Evolutionary conservation across 1,140 invertebrate species (phyloP).

Genomic region (Ceratitis capitata): DNA sequence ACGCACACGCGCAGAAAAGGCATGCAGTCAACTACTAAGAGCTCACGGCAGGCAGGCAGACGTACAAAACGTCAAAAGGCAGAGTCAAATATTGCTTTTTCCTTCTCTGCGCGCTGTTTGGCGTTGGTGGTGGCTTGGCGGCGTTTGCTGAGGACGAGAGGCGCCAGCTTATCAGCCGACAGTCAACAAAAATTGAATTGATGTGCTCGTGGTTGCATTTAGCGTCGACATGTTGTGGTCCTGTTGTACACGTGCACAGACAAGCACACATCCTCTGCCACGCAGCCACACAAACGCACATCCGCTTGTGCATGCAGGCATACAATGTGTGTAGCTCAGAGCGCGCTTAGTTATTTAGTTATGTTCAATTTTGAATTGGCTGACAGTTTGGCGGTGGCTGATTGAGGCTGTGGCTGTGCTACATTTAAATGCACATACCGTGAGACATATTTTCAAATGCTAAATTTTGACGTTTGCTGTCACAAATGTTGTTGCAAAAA

Average conservation of each 20-base stretch:
- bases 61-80: not conserved
- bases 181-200: constrained; percentile 14
- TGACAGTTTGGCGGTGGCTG: not conserved
- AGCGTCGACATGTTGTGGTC: constrained; percentile 2
- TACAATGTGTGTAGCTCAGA: not conserved
- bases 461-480: not conserved
- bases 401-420: too few relatives aligned
- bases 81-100: too few relatives aligned
- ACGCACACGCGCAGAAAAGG: not conserved
- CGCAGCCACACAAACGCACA: not conserved
- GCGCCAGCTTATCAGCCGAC: not conserved
- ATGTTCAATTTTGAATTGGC: constrained; percentile 15
- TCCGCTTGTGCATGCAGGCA: not conserved
- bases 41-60: not conserved
- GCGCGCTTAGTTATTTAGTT: not conserved
- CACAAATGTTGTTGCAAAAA: not conserved
- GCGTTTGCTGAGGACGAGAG: not conserved
- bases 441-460: not conserved
- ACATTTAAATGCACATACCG: not conserved
- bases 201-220: constrained; percentile 22
- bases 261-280: too few relatives aligned
- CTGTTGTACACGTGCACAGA: not conserved
- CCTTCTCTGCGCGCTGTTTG: not conserved
- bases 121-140: not conserved
- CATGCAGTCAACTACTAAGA: not conserved